Evolutionary conservation across 2,888 invertebrate genomes (phyloP).

Genomic region (Tenthredo livida): DNA sequence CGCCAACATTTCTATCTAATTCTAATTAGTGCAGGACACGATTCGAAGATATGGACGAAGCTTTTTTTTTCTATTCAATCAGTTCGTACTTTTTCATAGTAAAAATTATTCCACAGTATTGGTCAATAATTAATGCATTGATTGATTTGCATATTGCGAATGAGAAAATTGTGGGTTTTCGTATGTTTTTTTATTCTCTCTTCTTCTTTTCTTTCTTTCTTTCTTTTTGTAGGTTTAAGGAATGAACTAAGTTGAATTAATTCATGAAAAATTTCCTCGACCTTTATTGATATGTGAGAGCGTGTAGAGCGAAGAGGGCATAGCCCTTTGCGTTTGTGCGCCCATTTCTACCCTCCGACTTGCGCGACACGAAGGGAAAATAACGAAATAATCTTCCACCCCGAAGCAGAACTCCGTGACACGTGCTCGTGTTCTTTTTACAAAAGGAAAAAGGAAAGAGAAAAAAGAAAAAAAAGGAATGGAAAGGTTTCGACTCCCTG

Average conservation of each 20-base stretch:
- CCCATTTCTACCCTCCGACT: not conserved
- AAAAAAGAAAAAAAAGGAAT: not conserved
- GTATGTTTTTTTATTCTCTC: not conserved
- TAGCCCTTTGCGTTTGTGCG: not conserved
- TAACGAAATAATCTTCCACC: constrained; percentile 40
- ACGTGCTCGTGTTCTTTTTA: constrained; percentile 35
- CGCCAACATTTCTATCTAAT: too few relatives aligned
- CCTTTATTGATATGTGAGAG: not conserved
- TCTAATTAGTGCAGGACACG: too few relatives aligned
- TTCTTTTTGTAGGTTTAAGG: not conserved
- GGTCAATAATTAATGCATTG: too few relatives aligned
- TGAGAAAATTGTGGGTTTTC: not conserved
- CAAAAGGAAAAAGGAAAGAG: not conserved
- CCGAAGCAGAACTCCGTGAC: constrained; percentile 31
- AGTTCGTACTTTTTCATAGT: too few relatives aligned
- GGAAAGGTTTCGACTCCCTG: constrained; percentile 20
- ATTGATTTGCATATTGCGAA: too few relatives aligned
- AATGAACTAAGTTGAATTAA: not conserved
- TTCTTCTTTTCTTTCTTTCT: not conserved
- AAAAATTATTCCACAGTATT: too few relatives aligned
- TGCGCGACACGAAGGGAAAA: not conserved
- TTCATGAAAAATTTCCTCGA: not conserved
- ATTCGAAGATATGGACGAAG: too few relatives aligned
- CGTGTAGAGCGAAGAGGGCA: not conserved
- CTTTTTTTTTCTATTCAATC: too few relatives aligned